Conservation (phyloP, 2,113 vertebrate genomes). For the Hirundichthys speculiger region DNA sequence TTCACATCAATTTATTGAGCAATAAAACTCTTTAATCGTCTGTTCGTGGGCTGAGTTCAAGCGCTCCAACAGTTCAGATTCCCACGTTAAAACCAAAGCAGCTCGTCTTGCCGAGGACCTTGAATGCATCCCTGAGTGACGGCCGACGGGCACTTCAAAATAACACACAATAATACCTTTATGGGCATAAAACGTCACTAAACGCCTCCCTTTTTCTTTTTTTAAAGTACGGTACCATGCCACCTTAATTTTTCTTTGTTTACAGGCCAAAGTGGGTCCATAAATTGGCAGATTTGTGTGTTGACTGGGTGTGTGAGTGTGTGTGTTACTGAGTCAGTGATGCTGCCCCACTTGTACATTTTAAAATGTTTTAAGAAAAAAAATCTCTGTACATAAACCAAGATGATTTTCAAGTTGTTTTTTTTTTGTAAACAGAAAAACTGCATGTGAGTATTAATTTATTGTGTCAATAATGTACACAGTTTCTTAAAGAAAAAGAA, state of each 20-base stretch:
- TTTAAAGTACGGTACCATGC: slow-evolving; percentile 23
- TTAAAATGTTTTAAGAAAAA: slow-evolving; percentile 75
- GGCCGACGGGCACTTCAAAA: no score
- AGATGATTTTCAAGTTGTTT: slow-evolving; percentile 78
- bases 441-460: slow-evolving; percentile 93
- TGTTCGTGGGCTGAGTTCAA: slow-evolving; percentile 9
- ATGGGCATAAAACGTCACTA: slow-evolving; percentile 31
- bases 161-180: slow-evolving; percentile 33
- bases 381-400: slow-evolving; percentile 84
- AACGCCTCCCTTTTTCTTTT: slow-evolving; percentile 35
- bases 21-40: slow-evolving; percentile 55
- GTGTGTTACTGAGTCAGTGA: slow-evolving; percentile 37
- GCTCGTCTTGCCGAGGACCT: slow-evolving; percentile 14
- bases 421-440: slow-evolving; percentile 81
- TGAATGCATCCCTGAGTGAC: slow-evolving; percentile 2
- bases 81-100: slow-evolving; percentile 57
- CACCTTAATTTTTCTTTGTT: slow-evolving; percentile 30
- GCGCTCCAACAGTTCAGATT: slow-evolving; percentile 28
- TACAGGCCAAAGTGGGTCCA: slow-evolving; percentile 32
- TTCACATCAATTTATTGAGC: slow-evolving; percentile 42
- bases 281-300: not conserved
- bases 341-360: slow-evolving; percentile 73
- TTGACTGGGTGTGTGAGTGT: slow-evolving; percentile 30
- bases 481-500: slow-evolving; percentile 91
- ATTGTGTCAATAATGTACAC: slow-evolving; percentile 93